phyloP scores from a whole-genome alignment of 2,797 vertebrate species.

The Halcyon chelicuti region DNA sequence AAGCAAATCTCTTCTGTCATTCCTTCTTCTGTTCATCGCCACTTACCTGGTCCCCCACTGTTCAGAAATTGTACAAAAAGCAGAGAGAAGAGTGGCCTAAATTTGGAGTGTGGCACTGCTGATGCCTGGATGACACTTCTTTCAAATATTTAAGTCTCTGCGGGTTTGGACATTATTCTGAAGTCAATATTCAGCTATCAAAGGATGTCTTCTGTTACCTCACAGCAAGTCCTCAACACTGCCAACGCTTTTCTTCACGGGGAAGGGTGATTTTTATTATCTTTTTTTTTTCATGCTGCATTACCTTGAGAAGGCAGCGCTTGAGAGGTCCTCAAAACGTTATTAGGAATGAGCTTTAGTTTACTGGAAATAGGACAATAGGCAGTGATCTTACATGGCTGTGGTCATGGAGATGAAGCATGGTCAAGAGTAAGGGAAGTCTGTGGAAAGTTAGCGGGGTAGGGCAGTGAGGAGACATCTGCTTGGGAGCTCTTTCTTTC shows the following conservation, averaged over 20 bases:
- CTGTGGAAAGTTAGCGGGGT: too few relatives aligned
- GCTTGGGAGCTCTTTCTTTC: background rate
- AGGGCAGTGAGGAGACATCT: fast-evolving
- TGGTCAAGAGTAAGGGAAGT: background rate
- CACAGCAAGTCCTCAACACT: background rate
- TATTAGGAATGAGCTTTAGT: background rate
- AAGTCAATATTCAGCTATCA: background rate
- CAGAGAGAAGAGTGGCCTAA: background rate
- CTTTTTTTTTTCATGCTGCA: background rate
- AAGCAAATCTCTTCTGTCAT: background rate
- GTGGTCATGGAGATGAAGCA: background rate
- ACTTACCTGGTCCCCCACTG: background rate
- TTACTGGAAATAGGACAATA: background rate
- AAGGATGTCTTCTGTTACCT: background rate
- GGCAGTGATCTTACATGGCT: background rate
- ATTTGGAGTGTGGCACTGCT: background rate
- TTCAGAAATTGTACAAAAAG: background rate
- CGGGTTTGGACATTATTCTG: background rate
- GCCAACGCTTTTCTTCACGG: background rate
- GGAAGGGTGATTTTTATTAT: background rate
- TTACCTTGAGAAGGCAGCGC: background rate
- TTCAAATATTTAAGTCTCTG: background rate
- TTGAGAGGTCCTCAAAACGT: background rate
- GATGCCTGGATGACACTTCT: background rate
- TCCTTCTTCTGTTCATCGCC: background rate